These are phyloP conservation scores for Rhipidura dahli DNA, from an alignment of 2,113 vertebrate genomes.

Conservation along the genomic window DNA sequence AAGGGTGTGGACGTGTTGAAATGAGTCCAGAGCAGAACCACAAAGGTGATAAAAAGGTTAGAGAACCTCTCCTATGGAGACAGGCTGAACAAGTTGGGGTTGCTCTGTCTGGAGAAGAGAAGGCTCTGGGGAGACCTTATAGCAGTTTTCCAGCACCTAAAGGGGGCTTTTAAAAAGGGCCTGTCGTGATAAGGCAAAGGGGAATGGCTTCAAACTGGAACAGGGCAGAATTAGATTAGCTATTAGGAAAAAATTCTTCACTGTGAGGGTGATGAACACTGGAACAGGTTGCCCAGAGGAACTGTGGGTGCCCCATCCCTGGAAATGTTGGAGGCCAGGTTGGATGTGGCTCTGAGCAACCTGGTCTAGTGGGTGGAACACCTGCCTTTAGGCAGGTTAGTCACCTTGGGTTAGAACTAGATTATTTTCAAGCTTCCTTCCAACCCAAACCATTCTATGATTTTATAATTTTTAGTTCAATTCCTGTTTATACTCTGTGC, in stretches of 20 bases:
- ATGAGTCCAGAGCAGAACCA: not conserved
- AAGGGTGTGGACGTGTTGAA: not conserved
- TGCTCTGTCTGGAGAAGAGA: not conserved
- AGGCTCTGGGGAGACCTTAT: not conserved
- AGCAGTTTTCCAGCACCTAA: not conserved
- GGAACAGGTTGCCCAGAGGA: not conserved
- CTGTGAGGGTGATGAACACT: not conserved
- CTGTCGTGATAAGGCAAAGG: not conserved
- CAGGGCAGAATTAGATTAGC: not conserved
- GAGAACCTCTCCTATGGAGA: not conserved
- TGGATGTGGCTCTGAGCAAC: not conserved
- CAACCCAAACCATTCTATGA: not conserved
- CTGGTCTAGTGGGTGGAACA: not conserved
- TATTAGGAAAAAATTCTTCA: not conserved
- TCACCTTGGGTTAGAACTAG: not conserved
- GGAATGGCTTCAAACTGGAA: not conserved
- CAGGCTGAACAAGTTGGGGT: accelerated
- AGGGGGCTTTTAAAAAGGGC: not conserved
- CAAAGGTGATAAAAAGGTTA: not conserved
- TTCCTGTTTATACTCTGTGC: not conserved
- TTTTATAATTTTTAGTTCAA: not conserved
- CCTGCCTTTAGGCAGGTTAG: not conserved
- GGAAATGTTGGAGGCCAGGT: not conserved
- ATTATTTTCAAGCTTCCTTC: not conserved
- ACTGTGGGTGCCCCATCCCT: not conserved